phyloP scores from a whole-genome alignment of 2,113 vertebrate species.

The Sciurus niger region DNA sequence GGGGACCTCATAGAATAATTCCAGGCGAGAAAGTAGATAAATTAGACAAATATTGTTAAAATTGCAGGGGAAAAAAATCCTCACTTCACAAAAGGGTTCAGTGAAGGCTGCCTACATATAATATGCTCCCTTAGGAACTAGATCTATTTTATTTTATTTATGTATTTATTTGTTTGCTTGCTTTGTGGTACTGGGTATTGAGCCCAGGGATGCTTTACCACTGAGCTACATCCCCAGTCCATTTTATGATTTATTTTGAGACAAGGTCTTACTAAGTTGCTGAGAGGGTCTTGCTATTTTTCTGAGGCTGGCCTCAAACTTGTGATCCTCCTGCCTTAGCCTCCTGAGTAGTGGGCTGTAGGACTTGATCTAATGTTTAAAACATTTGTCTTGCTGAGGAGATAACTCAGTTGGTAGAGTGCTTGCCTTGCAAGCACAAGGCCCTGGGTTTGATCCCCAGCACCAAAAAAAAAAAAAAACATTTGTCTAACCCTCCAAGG shows the following conservation, averaged over 20 bases:
- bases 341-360: too few relatives aligned
- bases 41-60: not conserved
- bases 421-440: too few relatives aligned
- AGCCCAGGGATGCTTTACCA: not conserved
- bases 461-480: not conserved
- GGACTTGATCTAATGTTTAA: not conserved
- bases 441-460: too few relatives aligned
- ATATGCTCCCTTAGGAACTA: not conserved
- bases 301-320: too few relatives aligned
- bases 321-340: too few relatives aligned
- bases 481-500: not conserved
- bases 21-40: not conserved
- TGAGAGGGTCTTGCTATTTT: too few relatives aligned
- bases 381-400: not conserved
- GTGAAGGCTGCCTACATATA: not conserved
- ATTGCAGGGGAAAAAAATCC: not conserved
- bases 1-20: not conserved
- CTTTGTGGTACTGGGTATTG: not conserved
- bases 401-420: too few relatives aligned
- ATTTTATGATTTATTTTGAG: too few relatives aligned
- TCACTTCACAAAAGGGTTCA: not conserved
- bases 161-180: not conserved
- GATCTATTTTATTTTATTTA: not conserved
- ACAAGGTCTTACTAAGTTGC: too few relatives aligned
- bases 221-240: not conserved